Evolutionary conservation across 2,888 invertebrate species (phyloP).

Genomic region (Chalcosyrphus nemorum): DNA sequence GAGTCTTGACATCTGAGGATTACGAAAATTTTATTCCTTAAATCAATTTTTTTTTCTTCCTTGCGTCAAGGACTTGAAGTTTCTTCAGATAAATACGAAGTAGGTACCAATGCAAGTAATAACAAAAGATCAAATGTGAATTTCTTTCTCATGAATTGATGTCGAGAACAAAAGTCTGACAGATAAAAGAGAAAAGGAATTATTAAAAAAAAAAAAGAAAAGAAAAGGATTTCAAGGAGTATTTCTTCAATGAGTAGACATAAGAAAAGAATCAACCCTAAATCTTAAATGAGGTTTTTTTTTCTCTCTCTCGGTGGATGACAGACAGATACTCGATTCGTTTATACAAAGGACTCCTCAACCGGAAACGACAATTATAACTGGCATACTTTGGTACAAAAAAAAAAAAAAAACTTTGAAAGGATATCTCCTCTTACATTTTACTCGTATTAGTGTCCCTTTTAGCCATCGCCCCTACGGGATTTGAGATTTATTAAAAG

Average conservation of each 20-base stretch:
- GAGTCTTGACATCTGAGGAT: neutral
- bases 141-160: slow-evolving; percentile 19
- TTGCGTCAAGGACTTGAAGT: slow-evolving; percentile 9
- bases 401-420: slow-evolving; percentile 32
- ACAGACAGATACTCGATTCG: slow-evolving; percentile 65
- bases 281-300: slow-evolving; percentile 25
- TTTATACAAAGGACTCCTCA: slow-evolving; percentile 60
- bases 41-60: slow-evolving; percentile 32
- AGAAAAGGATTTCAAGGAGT: slow-evolving; percentile 4
- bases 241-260: slow-evolving; percentile 25
- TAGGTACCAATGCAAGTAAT: slow-evolving; percentile 3
- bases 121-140: slow-evolving; percentile 52
- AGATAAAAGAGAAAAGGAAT: slow-evolving; percentile 16
- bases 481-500: slow-evolving; percentile 67
- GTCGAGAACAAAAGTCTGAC: slow-evolving; percentile 36
- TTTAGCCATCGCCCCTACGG: neutral
- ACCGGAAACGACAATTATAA: slow-evolving; percentile 69
- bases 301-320: slow-evolving; percentile 63
- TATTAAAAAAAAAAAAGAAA: slow-evolving; percentile 14
- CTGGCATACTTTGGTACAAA: slow-evolving; percentile 44
- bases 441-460: neutral
- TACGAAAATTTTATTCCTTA: neutral
- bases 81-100: neutral
- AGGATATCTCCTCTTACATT: slow-evolving; percentile 12
- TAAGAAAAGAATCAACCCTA: neutral